Evolutionary conservation across 2,113 vertebrate species (phyloP).

Genomic region (Stegostoma tigrinum): DNA sequence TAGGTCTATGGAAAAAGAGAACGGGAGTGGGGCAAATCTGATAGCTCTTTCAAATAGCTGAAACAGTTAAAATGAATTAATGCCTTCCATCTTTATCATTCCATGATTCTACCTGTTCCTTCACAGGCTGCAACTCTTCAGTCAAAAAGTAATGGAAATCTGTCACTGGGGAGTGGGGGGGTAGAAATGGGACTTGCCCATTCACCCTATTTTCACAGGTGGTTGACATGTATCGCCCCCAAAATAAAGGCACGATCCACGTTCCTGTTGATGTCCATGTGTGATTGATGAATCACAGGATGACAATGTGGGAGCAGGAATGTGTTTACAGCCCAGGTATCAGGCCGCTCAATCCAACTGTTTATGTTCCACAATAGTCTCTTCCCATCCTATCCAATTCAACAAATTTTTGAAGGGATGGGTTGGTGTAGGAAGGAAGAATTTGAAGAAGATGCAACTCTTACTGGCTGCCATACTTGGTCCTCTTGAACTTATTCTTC

Average conservation of each 20-base stretch:
- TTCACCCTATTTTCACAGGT: no score
- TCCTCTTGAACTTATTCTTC: slow-evolving; percentile 93
- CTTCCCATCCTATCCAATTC: not conserved
- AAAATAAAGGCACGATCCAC: not conserved
- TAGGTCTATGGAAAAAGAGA: not conserved
- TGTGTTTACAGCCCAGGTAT: not conserved
- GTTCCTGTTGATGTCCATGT: not conserved
- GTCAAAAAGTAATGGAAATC: no score
- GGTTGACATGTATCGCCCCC: no score
- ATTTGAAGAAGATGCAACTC: slow-evolving; percentile 46
- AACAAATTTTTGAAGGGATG: not conserved
- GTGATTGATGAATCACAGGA: not conserved
- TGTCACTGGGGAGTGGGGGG: no score
- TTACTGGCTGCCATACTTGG: slow-evolving; percentile 95
- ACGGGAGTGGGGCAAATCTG: not conserved
- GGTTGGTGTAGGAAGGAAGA: slow-evolving; percentile 1
- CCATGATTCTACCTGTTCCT: not conserved
- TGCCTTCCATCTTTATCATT: not conserved
- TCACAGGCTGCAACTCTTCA: not conserved
- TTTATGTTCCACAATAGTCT: not conserved
- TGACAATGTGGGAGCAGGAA: not conserved
- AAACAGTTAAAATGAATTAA: not conserved
- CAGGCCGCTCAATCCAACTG: not conserved
- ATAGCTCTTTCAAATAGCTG: not conserved
- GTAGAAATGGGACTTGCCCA: not conserved